These are phyloP conservation scores for Apolygus lucorum DNA, from an alignment of 1,140 invertebrate species.

Conservation along the genomic window DNA sequence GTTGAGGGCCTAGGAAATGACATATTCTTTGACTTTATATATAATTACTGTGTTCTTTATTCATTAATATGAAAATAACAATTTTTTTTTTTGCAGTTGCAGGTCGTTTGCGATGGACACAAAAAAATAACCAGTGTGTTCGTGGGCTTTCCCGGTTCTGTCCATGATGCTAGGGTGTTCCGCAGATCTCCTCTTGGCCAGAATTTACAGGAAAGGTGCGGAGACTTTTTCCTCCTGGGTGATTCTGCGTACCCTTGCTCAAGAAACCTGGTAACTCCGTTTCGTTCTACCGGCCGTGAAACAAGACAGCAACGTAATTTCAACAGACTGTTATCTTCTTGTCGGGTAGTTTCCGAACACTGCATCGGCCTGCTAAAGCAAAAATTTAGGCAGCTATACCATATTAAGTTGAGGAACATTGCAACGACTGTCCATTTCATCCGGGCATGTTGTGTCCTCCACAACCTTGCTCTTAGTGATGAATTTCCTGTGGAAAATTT, in stretches of 20 bases:
- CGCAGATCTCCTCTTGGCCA: slow-evolving; percentile 15
- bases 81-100: neutral
- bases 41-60: too few species aligned
- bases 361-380: slow-evolving; percentile 30
- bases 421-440: slow-evolving; percentile 30
- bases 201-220: slow-evolving; percentile 22
- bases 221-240: slow-evolving; percentile 7
- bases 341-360: slow-evolving; percentile 25
- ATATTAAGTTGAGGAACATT: slow-evolving; percentile 29
- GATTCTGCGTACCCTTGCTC: slow-evolving; percentile 25
- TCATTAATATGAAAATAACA: slow-evolving; percentile 6
- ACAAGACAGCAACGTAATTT: slow-evolving; percentile 15
- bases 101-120: slow-evolving; percentile 27
- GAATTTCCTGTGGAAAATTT: too few species aligned
- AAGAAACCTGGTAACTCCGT: slow-evolving; percentile 25
- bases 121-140: slow-evolving; percentile 30
- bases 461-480: too few species aligned
- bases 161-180: slow-evolving; percentile 29
- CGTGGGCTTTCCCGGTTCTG: slow-evolving; percentile 31
- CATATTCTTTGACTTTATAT: too few species aligned
- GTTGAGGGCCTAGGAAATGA: too few species aligned
- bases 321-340: slow-evolving; percentile 21
- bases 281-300: too few species aligned
- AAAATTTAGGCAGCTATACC: slow-evolving; percentile 30
- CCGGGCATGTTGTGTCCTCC: slow-evolving; percentile 31